Percentiles rank a stretch among this genome's conserved stretches.
These are phyloP conservation scores for Emys orbicularis DNA, from an alignment of 2,797 vertebrate species.

Conservation along the genomic window DNA sequence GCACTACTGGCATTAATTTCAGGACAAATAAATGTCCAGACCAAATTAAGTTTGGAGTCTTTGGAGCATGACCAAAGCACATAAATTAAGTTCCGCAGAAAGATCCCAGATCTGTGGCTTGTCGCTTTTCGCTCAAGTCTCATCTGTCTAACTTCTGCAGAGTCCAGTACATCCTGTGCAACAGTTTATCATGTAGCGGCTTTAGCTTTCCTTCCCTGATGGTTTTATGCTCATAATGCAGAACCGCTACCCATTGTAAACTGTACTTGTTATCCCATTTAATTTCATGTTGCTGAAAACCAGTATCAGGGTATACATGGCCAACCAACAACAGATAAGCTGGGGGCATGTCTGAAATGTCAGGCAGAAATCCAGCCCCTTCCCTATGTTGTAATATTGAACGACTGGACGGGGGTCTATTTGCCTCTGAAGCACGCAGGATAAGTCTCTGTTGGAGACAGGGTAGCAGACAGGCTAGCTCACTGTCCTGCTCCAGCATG, in stretches of 20 bases:
- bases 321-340: neutral
- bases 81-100: neutral
- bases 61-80: rapidly evolving
- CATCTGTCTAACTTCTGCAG: neutral
- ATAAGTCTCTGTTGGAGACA: no score
- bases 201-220: conserved; percentile 7
- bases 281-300: conserved; percentile 32
- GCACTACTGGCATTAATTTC: rapidly evolving
- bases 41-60: neutral
- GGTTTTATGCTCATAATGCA: neutral
- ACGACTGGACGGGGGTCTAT: no score
- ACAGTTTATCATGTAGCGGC: rapidly evolving
- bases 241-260: neutral
- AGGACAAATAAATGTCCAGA: rapidly evolving
- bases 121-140: neutral
- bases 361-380: neutral
- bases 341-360: neutral
- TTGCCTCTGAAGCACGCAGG: no score
- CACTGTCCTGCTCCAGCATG: no score
- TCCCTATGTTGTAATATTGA: no score
- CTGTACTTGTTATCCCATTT: neutral
- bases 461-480: no score
- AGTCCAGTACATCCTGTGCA: neutral
- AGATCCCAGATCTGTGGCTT: neutral
- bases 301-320: neutral